Evolutionary conservation across 2,888 invertebrate genomes (phyloP).

Genomic region (Drosophila diplacantha): DNA sequence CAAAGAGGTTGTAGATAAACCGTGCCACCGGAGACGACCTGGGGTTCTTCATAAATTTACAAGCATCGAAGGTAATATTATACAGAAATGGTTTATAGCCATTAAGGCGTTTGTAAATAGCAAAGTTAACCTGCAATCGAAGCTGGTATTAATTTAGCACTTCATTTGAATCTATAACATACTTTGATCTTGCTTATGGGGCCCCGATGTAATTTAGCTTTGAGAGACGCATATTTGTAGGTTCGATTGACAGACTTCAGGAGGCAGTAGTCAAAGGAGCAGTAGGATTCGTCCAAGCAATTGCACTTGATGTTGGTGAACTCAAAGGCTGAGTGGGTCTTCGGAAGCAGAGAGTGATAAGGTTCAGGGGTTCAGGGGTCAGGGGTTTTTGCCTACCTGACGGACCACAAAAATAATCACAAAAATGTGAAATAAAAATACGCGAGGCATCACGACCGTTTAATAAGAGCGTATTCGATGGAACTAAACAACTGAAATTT

Average conservation of each 20-base stretch:
- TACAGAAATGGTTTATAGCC: background rate
- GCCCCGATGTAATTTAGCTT: background rate
- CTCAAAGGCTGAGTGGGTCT: slow-evolving; percentile 5
- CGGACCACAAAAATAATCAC: background rate
- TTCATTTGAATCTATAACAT: background rate
- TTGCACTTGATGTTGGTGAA: slow-evolving; percentile 22
- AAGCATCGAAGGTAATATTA: slow-evolving; percentile 10
- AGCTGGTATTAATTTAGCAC: too few relatives aligned
- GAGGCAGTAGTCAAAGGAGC: background rate
- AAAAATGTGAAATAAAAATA: background rate
- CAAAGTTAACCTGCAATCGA: slow-evolving; percentile 5
- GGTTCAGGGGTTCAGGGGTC: background rate
- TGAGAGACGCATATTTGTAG: background rate
- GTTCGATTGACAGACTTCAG: background rate
- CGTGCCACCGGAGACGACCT: background rate
- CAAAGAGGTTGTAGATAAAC: slow-evolving; percentile 3
- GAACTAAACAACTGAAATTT: background rate
- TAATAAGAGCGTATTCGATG: background rate
- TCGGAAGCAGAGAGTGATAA: background rate
- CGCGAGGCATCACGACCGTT: background rate
- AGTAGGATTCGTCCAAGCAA: background rate
- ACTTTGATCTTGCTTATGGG: background rate
- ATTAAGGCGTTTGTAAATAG: background rate
- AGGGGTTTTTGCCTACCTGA: background rate
- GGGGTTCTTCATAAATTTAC: background rate